These are phyloP conservation scores for Megaptera novaeangliae DNA, from an alignment of 2,113 vertebrate genomes.

Conservation along the genomic window DNA sequence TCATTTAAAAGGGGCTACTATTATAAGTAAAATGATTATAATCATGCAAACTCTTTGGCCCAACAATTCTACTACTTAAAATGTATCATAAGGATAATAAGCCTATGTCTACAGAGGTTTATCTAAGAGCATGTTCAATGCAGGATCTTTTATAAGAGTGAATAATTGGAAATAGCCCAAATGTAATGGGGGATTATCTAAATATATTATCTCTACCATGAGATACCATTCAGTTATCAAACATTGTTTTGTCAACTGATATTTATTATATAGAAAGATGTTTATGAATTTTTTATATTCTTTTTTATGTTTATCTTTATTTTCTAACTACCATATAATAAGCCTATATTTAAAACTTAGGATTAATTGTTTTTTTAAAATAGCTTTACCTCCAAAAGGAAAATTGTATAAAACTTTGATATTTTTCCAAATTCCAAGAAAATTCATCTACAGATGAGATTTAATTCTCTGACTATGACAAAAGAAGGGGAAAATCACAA, in stretches of 20 bases:
- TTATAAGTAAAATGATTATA: background rate
- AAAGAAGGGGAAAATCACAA: background rate
- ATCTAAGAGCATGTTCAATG: background rate
- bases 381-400: background rate
- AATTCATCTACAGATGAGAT: background rate
- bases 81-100: background rate
- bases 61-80: background rate
- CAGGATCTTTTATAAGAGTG: background rate
- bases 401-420: background rate
- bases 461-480: background rate
- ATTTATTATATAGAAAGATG: background rate
- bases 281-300: background rate
- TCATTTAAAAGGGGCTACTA: background rate
- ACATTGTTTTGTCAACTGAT: background rate
- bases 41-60: background rate
- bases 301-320: background rate
- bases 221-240: background rate
- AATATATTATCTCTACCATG: background rate
- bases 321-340: background rate
- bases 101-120: background rate
- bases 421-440: conserved; percentile 7
- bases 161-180: background rate
- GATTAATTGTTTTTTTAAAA: background rate
- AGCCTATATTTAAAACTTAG: background rate
- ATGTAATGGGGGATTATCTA: background rate